Percentiles rank a stretch among this genome's conserved stretches.
Conservation (phyloP, 2,113 vertebrate species). For the Camelus bactrianus region DNA sequence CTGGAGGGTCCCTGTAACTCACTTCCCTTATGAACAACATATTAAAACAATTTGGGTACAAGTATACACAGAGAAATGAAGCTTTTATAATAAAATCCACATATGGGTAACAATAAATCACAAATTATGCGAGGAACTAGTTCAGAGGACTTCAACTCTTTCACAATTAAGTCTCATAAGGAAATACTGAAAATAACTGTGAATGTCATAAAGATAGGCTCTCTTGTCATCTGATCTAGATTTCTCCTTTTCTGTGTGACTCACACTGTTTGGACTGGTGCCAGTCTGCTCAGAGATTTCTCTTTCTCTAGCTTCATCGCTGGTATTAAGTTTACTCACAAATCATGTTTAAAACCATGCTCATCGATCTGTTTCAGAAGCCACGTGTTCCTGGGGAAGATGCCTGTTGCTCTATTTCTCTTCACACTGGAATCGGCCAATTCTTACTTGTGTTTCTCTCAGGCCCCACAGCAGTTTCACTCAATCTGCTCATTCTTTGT, state of each 20-base stretch:
- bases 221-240: neutral
- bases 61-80: neutral
- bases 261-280: neutral
- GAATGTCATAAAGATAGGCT: neutral
- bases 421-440: neutral
- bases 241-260: conserved; percentile 6
- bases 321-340: neutral
- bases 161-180: neutral
- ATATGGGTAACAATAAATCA: neutral
- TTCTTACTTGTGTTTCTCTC: conserved; percentile 1
- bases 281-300: neutral
- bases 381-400: neutral
- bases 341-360: neutral
- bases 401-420: conserved; percentile 8
- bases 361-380: conserved; percentile 31
- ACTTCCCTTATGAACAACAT: neutral
- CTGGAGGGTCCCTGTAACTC: neutral
- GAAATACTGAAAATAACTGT: neutral
- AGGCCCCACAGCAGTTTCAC: neutral
- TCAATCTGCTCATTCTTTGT: neutral
- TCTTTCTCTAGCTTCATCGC: neutral
- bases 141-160: neutral
- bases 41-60: neutral
- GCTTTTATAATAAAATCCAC: neutral
- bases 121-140: neutral